Conservation (phyloP, 2,888 invertebrate species). For the Phortica okadai region DNA sequence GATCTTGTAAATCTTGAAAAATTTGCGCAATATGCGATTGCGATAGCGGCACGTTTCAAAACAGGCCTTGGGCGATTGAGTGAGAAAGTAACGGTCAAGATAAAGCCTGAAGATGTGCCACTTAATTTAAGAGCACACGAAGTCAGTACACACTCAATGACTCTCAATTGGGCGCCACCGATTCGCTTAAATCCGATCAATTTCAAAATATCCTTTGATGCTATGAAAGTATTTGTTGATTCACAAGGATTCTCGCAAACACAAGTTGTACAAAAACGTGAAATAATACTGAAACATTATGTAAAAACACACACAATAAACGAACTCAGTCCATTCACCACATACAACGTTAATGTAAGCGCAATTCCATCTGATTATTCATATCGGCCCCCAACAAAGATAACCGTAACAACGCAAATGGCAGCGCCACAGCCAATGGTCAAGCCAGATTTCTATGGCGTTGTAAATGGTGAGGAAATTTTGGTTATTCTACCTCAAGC, state of each 20-base stretch:
- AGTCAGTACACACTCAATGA: constrained; percentile 95
- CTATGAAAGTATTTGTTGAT: constrained; percentile 95
- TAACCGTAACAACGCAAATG: constrained; percentile 96
- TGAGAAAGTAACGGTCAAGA: constrained; percentile 91
- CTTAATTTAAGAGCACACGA: constrained; percentile 91
- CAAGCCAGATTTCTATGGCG: constrained; percentile 94
- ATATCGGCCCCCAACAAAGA: constrained; percentile 93
- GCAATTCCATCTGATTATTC: constrained; percentile 90
- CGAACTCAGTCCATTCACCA: constrained; percentile 94
- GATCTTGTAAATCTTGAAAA: constrained; percentile 93
- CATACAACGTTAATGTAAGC: constrained; percentile 95
- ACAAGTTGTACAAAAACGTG: constrained; percentile 85
- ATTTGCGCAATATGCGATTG: constrained; percentile 93
- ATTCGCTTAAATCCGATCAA: constrained; percentile 91
- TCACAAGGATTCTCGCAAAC: constrained; percentile 95
- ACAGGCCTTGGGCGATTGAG: constrained; percentile 90
- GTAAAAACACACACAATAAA: constrained; percentile 87
- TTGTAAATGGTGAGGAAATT: constrained; percentile 90
- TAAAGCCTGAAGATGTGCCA: constrained; percentile 95
- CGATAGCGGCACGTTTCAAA: constrained; percentile 90
- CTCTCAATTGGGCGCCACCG: constrained; percentile 92
- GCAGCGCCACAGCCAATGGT: constrained; percentile 97
- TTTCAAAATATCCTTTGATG: constrained; percentile 94
- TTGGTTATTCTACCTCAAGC: constrained; percentile 96
- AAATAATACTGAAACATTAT: constrained; percentile 84